Conservation (phyloP, 2,797 vertebrate species). For the Paramormyrops hopkinsi region DNA sequence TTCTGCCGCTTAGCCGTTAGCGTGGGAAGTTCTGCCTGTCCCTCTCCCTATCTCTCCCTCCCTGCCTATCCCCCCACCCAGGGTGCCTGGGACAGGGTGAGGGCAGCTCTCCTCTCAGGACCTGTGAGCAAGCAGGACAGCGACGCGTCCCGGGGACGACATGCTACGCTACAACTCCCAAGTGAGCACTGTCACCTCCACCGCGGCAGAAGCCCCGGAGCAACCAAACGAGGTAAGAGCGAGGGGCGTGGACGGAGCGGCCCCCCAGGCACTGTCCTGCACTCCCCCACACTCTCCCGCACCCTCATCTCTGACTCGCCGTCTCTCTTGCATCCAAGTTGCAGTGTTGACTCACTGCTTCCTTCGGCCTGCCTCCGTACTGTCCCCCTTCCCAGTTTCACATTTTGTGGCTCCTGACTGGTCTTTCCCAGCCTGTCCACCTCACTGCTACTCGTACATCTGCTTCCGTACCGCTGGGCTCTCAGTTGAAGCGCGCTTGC, state of each 20-base stretch:
- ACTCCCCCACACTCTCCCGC: too few relatives aligned
- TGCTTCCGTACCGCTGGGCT: neutral
- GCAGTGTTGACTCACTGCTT: neutral
- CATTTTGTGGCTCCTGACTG: neutral
- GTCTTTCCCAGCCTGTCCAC: neutral
- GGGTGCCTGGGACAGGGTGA: neutral
- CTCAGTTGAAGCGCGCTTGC: neutral
- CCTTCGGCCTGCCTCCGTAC: neutral
- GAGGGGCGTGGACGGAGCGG: neutral
- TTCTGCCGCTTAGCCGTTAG: slow-evolving; percentile 24
- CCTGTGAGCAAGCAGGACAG: slow-evolving; percentile 1
- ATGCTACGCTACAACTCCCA: slow-evolving; percentile 59
- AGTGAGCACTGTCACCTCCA: slow-evolving; percentile 40
- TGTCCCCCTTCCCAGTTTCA: neutral
- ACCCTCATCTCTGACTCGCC: neutral
- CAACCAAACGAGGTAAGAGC: slow-evolving; percentile 58
- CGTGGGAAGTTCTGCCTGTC: slow-evolving; percentile 46
- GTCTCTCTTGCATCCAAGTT: neutral
- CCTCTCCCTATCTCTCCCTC: slow-evolving; percentile 18
- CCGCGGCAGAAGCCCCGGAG: slow-evolving; percentile 47
- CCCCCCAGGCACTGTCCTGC: neutral
- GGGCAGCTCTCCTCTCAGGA: slow-evolving; percentile 23
- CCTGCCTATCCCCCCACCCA: neutral
- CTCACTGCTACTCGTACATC: neutral
- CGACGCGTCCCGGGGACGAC: slow-evolving; percentile 41